Base-by-base conservation (phyloP, 2,797 vertebrate species). In the Pantherophis alleghaniensis region DNA sequence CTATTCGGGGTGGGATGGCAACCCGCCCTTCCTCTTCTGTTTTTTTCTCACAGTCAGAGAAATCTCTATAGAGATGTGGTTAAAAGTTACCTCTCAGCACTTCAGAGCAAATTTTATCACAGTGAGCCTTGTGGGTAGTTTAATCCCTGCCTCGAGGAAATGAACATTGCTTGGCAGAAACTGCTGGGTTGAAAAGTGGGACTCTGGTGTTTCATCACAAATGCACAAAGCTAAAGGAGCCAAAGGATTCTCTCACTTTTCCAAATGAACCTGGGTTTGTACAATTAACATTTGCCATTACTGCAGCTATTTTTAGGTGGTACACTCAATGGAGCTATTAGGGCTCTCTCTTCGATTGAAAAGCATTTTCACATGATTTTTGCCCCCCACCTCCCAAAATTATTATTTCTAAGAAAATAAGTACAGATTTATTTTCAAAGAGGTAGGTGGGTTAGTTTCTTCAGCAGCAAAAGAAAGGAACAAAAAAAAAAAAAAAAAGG, bases 91-190 rank as follows among this genome's bases (percentile, higher is more conserved):
- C 93, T 93, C 94, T 95, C 53, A 93, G 42, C 86, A 95, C 92
- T 95, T 97, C 63, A 95, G 93, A 96, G 60, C 11, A 92, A 90
- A 94, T 51, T 92, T 83, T 89, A 83, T 61, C 1, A 51, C 55
- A 10, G 66, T 93, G 95, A 95, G 91, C 79, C 86, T 66, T 95
- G 88, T 88, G 87, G 92, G 91, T 95, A 96, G 51, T 66, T 94
- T 96, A 96, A 95, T 94, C 90, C 96, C 47, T 95, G 87, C 95
- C 87, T 94, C 51, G 74, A 94, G n/a, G 91, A 93, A 97, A 95
- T 95, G 91, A 95, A 97, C 97, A 95, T 96, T 88, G 95, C 94
- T 95, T 95, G 93, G 95, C 91, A 95, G 94, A 94, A 96, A 87
- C 90, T 93, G 88, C 79, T 95, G 94, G 60, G 42, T 89, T 95